These are phyloP conservation scores for Drosophila demipolita DNA, from an alignment of 2,888 invertebrate genomes.

Conservation along the genomic window DNA sequence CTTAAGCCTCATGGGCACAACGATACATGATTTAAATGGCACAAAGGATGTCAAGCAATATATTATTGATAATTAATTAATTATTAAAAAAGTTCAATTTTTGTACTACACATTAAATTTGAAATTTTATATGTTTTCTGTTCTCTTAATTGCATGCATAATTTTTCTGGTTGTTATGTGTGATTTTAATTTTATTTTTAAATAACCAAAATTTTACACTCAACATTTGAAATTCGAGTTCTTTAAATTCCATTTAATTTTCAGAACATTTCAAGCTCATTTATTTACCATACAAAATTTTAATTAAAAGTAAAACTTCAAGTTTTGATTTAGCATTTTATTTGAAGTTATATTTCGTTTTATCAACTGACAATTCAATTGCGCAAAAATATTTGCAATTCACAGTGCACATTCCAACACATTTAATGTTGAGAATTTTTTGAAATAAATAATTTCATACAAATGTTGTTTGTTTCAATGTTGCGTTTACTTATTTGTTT, in stretches of 20 bases:
- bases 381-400: not conserved
- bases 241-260: not conserved
- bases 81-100: no score
- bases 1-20: not conserved
- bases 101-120: no score
- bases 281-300: not conserved
- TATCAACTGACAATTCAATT: not conserved
- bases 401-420: not conserved
- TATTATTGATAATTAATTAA: not conserved
- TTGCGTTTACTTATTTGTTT: slow-evolving; percentile 31
- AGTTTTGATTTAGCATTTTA: not conserved
- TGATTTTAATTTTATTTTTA: not conserved
- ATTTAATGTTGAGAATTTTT: slow-evolving; percentile 13
- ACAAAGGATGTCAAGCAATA: not conserved
- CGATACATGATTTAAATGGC: not conserved
- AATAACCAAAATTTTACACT: not conserved
- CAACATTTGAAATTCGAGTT: not conserved
- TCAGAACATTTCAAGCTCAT: not conserved
- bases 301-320: not conserved
- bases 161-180: not conserved
- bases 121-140: not conserved
- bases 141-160: not conserved
- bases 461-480: slow-evolving; percentile 2
- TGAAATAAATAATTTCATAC: slow-evolving; percentile 17
- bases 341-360: not conserved